Percentiles rank a stretch among this genome's conserved stretches.
phyloP scores from a whole-genome alignment of 2,797 vertebrate species.

The Phoeniculus purpureus region DNA sequence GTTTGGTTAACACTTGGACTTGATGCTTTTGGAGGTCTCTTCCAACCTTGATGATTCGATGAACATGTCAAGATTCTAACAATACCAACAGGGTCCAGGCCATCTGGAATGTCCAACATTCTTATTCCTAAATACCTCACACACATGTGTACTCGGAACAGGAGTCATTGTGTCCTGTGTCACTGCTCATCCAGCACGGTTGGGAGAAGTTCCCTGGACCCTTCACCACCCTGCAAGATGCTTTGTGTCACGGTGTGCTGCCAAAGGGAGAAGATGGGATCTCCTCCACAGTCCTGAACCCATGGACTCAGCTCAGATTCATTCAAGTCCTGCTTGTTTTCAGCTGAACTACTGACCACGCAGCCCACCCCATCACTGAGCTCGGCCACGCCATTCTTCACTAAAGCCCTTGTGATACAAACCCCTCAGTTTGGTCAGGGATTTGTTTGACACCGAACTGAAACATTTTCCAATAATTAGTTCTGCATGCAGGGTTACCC shows the following conservation, averaged over 20 bases:
- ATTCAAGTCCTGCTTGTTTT: background rate
- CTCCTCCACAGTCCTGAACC: background rate
- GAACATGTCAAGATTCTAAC: rapidly evolving
- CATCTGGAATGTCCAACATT: background rate
- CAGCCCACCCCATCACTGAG: background rate
- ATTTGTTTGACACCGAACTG: background rate
- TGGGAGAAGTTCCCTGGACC: background rate
- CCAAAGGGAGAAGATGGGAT: background rate
- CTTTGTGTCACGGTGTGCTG: background rate
- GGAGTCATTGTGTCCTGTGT: background rate
- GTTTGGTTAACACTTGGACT: too few relatives aligned
- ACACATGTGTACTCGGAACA: background rate
- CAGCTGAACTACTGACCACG: background rate
- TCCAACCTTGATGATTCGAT: too few relatives aligned
- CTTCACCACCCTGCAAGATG: background rate
- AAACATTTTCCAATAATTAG: background rate
- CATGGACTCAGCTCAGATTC: background rate
- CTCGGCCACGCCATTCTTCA: background rate
- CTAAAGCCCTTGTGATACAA: background rate
- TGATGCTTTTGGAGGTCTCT: too few relatives aligned
- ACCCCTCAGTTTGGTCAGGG: background rate
- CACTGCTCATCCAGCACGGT: background rate
- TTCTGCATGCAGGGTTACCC: background rate
- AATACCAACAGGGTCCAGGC: background rate
- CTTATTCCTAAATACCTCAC: background rate